Conservation (phyloP, 1,140 invertebrate genomes). For the Halyomorpha halys region DNA sequence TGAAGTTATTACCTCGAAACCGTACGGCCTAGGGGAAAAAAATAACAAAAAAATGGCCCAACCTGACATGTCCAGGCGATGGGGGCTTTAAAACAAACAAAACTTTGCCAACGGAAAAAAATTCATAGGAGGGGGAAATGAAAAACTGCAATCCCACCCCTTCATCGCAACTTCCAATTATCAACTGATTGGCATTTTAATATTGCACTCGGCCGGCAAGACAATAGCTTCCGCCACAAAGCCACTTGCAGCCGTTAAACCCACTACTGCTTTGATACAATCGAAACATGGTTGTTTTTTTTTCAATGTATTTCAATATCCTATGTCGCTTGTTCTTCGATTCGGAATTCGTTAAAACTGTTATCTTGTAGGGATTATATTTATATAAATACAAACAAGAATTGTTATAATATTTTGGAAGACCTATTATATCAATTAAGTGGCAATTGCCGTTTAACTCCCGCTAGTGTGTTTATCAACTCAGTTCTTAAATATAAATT, state of each 20-base stretch:
- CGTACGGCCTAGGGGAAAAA: constrained; percentile 3
- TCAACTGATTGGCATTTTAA: constrained; percentile 17
- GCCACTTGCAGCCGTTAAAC: background rate
- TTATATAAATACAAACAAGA: too few relatives aligned
- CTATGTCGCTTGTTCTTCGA: too few relatives aligned
- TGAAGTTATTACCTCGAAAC: constrained; percentile 18
- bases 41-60: constrained; percentile 8
- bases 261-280: background rate
- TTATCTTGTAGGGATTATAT: too few relatives aligned
- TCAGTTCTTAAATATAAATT: too few relatives aligned
- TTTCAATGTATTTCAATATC: too few relatives aligned
- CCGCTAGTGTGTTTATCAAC: too few relatives aligned
- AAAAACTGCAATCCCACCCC: constrained; percentile 14
- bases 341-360: too few relatives aligned
- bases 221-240: background rate
- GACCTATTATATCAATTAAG: too few relatives aligned
- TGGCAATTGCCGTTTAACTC: too few relatives aligned
- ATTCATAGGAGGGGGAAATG: background rate
- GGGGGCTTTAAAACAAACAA: constrained; percentile 14
- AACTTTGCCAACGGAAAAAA: constrained; percentile 6
- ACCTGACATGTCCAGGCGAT: constrained; percentile 12
- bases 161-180: constrained; percentile 12
- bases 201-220: constrained; percentile 10
- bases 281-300: too few relatives aligned
- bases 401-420: too few relatives aligned